Base-by-base conservation (phyloP, 2,113 vertebrate genomes). In the Ophthalmolycus amberensis region DNA sequence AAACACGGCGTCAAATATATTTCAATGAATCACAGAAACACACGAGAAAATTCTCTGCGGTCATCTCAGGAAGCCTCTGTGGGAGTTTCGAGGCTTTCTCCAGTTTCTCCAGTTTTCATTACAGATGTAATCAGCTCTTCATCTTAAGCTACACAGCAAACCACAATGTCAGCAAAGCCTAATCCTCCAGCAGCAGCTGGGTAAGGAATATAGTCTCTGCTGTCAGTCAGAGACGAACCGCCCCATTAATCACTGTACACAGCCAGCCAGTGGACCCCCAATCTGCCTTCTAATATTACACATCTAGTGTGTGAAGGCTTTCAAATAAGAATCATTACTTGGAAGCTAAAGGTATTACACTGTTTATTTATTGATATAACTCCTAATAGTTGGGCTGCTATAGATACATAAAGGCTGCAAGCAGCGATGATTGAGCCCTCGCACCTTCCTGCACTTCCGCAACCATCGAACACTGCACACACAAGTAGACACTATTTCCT, bases 81-180 rank as follows among this genome's bases (percentile, higher is more conserved):
- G 84, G 54, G 88, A 6, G 67, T 86, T 72, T 75, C 67, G 88
- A 85, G 65, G 75, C 18, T 85, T 85, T 84, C 73, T 80, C 65
- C 62, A 71, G 79, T 89, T 82, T 80, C 73, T 80, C 65, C 62
- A 71, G 79, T 89, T 82, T 80, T 80, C 71, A 71, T 88, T 91
- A 85, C 88, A 88, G 80, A 82, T 92, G 90, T 91, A 92, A 92
- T 89, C 83, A 92, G 74, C 62, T 73, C 65, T n/a, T 80, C 66
- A 79, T 90, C 88, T 86, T 86, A 87, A 93, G 85, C 86, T 88
- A 88, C 85, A 89, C 77, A 81, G 67, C 70, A 75, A 63, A 90
- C 90, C 90, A 82, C 92, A 86, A 88, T 87, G 89, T 91, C 88
- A 90, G 87, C 75, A 67, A 85, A 84, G 80, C 68, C 70, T 56